Base-by-base conservation (phyloP, 2,888 invertebrate genomes). In the Agonopterix alstromeriana region DNA sequence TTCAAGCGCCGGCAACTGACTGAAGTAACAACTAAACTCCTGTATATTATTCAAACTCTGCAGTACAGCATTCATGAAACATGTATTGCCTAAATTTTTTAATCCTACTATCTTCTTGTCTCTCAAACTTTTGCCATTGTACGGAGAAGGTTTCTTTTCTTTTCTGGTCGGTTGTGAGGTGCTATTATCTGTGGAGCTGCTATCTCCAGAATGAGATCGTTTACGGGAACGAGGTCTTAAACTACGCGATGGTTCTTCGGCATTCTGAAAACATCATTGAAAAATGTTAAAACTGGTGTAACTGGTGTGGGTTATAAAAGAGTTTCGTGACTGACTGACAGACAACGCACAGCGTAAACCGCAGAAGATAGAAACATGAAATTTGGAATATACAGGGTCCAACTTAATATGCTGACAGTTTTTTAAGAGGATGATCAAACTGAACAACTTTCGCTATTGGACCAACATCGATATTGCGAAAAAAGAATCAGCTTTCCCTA, bases 41-140 rank as follows among this genome's bases (percentile, higher is more conserved):
- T 94, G 93, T 69, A 95, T 95, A 77, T 95, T 95, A 73, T 95
- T 95, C 82, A 95, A 89, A 60, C 94, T 94, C 74, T 95, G 95
- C 52, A 95, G 82, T 51, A 95, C 95, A 12, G 94, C 94, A 81
- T 95, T 95, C 95, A 95, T 95, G 72, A 95, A 95, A 77, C 95
- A 95, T 46, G 95, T 95, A 73, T 95, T 95, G 58, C 95, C 95
- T 72, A 95, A 88, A 86, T 95, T 95, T 67, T 94, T 90, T 68
- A 95, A 86, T 38, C 95, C 95, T 61, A 93, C 92, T 51, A 93
- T 91, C 65, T 84, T 92, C 66, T 91, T 92, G 53, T 92, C 92
- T 63, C 90, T 80, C 62, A 85, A 89, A 61, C 72, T 82, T 65
- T 90, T 91, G 38, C 89, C 86, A 41, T 86, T 88, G 51, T 71